Evolutionary conservation across 2,888 invertebrate species (phyloP).

Genomic region (Cecidostiba fungosa): DNA sequence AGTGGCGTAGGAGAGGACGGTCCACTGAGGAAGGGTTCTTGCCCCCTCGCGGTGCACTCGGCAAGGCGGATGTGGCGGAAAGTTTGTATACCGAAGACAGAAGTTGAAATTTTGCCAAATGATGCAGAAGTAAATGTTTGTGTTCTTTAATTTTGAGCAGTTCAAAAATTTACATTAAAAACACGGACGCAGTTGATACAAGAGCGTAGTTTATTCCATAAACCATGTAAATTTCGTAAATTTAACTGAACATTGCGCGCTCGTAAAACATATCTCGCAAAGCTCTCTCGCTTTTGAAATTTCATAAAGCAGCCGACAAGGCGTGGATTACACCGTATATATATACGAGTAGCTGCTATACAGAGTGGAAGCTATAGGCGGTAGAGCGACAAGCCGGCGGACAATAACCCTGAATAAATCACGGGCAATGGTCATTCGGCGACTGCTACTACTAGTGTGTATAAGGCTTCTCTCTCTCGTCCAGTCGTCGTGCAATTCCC

Average conservation of each 20-base stretch:
- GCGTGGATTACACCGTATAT: neutral
- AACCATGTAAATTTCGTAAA: neutral
- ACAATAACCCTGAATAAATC: constrained; percentile 74
- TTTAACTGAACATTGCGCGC: neutral
- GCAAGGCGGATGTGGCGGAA: constrained; percentile 13
- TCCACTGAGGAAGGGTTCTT: constrained; percentile 65
- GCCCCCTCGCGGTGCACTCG: constrained; percentile 59
- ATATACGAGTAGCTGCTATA: too few species aligned
- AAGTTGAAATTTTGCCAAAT: neutral
- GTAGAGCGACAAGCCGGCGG: constrained; percentile 62
- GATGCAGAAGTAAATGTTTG: too few species aligned
- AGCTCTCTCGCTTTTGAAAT: neutral
- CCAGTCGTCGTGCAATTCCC: constrained; percentile 25
- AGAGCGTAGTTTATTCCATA: neutral
- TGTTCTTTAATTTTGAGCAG: too few species aligned
- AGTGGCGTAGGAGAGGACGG: constrained; percentile 50
- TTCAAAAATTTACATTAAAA: too few species aligned
- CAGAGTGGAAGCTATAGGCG: neutral
- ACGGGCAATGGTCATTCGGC: constrained; percentile 67
- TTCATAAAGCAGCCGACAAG: constrained; percentile 8
- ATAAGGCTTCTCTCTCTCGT: constrained; percentile 48
- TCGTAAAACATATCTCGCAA: neutral
- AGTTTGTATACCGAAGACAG: neutral
- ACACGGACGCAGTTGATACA: too few species aligned
- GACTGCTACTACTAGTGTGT: neutral